Percentiles rank a stretch among this genome's conserved stretches.
These are phyloP conservation scores for Catotricha subobsoleta DNA, from an alignment of 2,888 invertebrate species.

Conservation along the genomic window DNA sequence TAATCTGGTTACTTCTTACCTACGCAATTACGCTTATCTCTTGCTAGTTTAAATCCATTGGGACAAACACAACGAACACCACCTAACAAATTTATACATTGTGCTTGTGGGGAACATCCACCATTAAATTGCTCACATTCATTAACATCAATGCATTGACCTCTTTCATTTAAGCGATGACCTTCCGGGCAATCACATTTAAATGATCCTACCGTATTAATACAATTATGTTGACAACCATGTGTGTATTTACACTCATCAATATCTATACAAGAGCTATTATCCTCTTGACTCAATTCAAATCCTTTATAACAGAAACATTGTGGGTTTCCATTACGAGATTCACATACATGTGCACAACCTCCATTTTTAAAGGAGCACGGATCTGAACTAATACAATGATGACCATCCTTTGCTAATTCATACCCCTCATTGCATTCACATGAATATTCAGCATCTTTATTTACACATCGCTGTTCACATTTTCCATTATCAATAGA, in stretches of 20 bases:
- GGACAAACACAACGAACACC: conserved; percentile 34
- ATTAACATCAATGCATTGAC: conserved; percentile 34
- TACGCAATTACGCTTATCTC: conserved; percentile 17
- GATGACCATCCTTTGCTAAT: conserved; percentile 16
- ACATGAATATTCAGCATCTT: conserved; percentile 34
- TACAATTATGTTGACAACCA: conserved; percentile 32
- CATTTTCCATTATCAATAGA: conserved; percentile 31
- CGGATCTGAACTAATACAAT: conserved; percentile 28
- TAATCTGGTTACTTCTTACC: no score
- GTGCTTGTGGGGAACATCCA: conserved; percentile 20
- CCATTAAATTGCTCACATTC: conserved; percentile 32
- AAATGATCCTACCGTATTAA: conserved; percentile 32
- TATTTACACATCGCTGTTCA: conserved; percentile 34
- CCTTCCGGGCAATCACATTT: conserved; percentile 44
- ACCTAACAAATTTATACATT: conserved; percentile 32
- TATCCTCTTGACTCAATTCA: conserved; percentile 16
- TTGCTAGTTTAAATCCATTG: conserved; percentile 22
- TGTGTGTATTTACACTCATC: conserved; percentile 26
- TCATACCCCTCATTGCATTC: conserved; percentile 32
- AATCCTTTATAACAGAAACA: conserved; percentile 32
- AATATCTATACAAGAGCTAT: conserved; percentile 29
- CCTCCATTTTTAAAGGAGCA: conserved; percentile 33
- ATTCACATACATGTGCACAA: conserved; percentile 32
- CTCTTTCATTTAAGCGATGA: conserved; percentile 26
- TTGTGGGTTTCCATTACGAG: conserved; percentile 10